These are phyloP conservation scores for Cenopis cana DNA, from an alignment of 2,888 invertebrate species.

Conservation along the genomic window DNA sequence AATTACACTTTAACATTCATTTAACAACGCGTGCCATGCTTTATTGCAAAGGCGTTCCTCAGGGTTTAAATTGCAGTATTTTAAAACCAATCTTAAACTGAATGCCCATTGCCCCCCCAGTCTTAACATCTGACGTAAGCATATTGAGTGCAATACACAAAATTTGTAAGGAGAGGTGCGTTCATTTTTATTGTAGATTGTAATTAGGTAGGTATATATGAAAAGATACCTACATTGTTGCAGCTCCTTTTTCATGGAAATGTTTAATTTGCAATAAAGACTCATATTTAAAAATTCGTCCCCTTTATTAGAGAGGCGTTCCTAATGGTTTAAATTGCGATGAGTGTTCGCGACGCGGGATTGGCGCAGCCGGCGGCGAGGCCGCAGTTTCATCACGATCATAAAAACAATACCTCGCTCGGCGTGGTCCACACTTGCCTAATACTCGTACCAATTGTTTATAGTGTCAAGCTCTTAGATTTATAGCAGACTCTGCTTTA, in stretches of 20 bases:
- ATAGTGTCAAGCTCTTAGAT: slow-evolving; percentile 23
- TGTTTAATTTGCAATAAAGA: background rate
- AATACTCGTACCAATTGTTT: slow-evolving; percentile 41
- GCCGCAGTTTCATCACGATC: slow-evolving; percentile 76
- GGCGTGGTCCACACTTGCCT: slow-evolving; percentile 46
- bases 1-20: too few relatives aligned
- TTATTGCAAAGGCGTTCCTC: too few relatives aligned
- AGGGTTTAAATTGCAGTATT: too few relatives aligned
- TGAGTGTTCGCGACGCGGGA: slow-evolving; percentile 71
- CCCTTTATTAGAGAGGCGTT: slow-evolving; percentile 50
- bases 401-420: slow-evolving; percentile 64
- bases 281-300: slow-evolving; percentile 9
- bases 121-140: too few relatives aligned
- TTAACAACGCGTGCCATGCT: too few relatives aligned
- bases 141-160: too few relatives aligned
- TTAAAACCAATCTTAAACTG: too few relatives aligned
- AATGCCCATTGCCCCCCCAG: too few relatives aligned
- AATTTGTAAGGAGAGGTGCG: too few relatives aligned
- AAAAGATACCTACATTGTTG: too few relatives aligned
- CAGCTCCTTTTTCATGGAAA: background rate
- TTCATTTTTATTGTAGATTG: too few relatives aligned
- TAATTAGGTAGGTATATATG: too few relatives aligned
- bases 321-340: slow-evolving; percentile 76
- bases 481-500: slow-evolving; percentile 8
- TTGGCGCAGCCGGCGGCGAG: slow-evolving; percentile 75